phyloP scores from a whole-genome alignment of 2,113 vertebrate species.

The Condylura cristata region DNA sequence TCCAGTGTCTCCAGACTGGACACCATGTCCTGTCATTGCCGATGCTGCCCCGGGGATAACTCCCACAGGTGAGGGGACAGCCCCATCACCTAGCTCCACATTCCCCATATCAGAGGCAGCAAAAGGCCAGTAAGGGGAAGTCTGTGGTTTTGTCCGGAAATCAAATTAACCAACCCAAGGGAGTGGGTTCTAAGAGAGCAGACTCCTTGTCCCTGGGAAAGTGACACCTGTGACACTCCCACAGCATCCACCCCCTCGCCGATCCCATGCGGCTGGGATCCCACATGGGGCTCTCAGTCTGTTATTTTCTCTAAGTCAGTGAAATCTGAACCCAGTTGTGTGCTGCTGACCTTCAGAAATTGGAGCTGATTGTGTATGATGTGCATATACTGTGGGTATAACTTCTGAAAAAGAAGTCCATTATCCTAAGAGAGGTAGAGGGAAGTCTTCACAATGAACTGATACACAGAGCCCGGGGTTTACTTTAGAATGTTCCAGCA shows the following conservation, averaged over 20 bases:
- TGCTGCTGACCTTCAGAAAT: accelerated
- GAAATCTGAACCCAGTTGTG: accelerated
- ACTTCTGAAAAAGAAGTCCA: background rate
- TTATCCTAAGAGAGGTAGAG: background rate
- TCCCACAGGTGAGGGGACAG: background rate
- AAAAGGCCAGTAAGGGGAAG: accelerated
- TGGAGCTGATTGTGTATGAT: accelerated
- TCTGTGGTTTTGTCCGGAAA: background rate
- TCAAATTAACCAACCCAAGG: background rate
- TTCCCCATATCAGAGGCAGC: background rate
- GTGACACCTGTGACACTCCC: no score
- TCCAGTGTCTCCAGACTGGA: background rate
- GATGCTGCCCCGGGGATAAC: no score
- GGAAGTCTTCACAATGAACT: background rate
- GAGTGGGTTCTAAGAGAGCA: background rate
- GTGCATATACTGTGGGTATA: accelerated
- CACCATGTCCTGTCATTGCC: background rate
- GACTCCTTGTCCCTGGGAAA: background rate
- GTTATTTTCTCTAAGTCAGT: accelerated
- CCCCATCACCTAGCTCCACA: accelerated
- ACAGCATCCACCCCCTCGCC: accelerated
- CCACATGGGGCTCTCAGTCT: accelerated
- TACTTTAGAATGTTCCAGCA: background rate
- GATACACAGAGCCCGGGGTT: background rate
- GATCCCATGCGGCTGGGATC: accelerated